Base-by-base conservation (phyloP, 1,140 invertebrate genomes). In the Oryctes rhinoceros region DNA sequence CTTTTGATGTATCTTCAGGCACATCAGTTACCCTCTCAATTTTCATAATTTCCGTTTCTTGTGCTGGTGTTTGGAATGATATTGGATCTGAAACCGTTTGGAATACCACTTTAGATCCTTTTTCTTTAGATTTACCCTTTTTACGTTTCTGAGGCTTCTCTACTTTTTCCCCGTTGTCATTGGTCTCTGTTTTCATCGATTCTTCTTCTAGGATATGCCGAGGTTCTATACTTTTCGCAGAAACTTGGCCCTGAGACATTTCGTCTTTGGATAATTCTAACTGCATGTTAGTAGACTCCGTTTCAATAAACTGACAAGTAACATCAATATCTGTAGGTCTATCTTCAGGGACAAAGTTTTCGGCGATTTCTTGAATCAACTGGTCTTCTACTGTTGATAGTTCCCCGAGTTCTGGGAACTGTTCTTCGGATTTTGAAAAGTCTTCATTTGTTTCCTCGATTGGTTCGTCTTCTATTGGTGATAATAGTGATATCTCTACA, bases 291-390 rank as follows among this genome's bases (percentile, higher is more conserved):
- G 7, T 59, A 6, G 15, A n/a, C 7, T 59, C 53, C 5, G 53
- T 18, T 6, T 59, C 15, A 59, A 59, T 59, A 18, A 59, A 59
- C 18, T 59, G 15, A 59, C 20, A 1, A 18, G 15, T 18, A 18
- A 18, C 15, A 59, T 59, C 53, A 15, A 59, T 18, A 15, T 59
- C 53, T 18, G 67, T 78, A 76, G 79, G 65, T 79, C 79, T 81
- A 67, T 67, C 39, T 65, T 3, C 65, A 62, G 53, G 30, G 65
- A 79, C 53, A 65, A 79, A 37, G 11, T 79, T 39, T 67, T 79
- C 37, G 5, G 59, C 62, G 37, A 39, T 78, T 53, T 53, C 53
- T n/a, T 59, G 13, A 59, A 59, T 18, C n/a, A 18, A n/a, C 7
- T 59, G 15, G 53, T 59, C 13, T 59, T 59, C 53, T n/a, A n/a